Evolutionary conservation across 2,113 vertebrate genomes (phyloP).

Genomic region (Rissa tridactyla): DNA sequence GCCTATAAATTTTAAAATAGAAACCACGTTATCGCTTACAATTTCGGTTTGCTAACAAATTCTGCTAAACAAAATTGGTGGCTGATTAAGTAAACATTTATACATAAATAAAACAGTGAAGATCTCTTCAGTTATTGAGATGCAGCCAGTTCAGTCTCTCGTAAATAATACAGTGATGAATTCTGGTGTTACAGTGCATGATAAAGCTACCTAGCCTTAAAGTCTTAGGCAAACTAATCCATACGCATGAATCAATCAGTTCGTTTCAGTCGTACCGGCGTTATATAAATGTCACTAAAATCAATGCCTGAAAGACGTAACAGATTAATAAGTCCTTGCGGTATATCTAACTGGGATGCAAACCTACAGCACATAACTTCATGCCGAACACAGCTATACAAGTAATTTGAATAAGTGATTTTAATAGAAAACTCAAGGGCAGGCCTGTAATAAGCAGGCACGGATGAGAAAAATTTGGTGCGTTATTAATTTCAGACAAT

Average conservation of each 20-base stretch:
- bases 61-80: slow-evolving; percentile 52
- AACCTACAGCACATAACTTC: slow-evolving; percentile 8
- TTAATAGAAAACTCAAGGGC: slow-evolving; percentile 36
- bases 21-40: slow-evolving; percentile 48
- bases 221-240: slow-evolving; percentile 53
- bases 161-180: slow-evolving; percentile 64
- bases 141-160: slow-evolving; percentile 56
- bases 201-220: slow-evolving; percentile 59
- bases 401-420: slow-evolving; percentile 4
- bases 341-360: neutral
- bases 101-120: slow-evolving; percentile 66
- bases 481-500: slow-evolving; percentile 54
- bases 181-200: slow-evolving; percentile 43
- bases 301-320: slow-evolving; percentile 18
- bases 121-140: slow-evolving; percentile 56
- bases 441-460: neutral
- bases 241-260: slow-evolving; percentile 50
- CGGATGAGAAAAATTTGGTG: neutral
- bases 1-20: slow-evolving; percentile 56
- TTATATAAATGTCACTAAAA: slow-evolving; percentile 52
- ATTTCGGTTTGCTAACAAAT: slow-evolving; percentile 62
- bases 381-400: neutral
- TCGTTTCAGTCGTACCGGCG: slow-evolving; percentile 34
- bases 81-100: slow-evolving; percentile 71
- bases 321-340: neutral